Percentiles rank a stretch among this genome's conserved stretches.
phyloP scores from a whole-genome alignment of 2,888 invertebrate genomes.

The Chaetogeoica ovagalla region DNA sequence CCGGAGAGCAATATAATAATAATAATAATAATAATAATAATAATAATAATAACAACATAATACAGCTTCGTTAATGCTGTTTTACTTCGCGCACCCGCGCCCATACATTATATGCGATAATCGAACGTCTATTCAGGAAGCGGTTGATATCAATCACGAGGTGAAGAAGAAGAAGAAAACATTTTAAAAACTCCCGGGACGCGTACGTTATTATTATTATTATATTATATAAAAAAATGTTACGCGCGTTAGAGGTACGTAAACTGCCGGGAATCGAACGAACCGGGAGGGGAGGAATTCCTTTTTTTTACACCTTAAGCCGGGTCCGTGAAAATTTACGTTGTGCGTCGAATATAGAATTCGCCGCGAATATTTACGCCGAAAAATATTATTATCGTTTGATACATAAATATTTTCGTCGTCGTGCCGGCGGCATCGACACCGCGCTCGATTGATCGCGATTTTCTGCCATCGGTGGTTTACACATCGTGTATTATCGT shows the following conservation, averaged over 20 bases:
- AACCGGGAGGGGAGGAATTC: conserved; percentile 31
- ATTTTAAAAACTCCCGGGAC: conserved; percentile 10
- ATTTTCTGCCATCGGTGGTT: too few relatives aligned
- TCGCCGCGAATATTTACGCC: too few relatives aligned
- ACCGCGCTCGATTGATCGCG: too few relatives aligned
- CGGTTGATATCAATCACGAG: conserved; percentile 47
- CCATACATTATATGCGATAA: conserved; percentile 14
- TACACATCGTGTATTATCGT: too few relatives aligned
- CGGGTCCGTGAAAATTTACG: too few relatives aligned
- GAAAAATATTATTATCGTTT: too few relatives aligned
- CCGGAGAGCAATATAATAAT: conserved; percentile 11
- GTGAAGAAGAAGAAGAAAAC: conserved; percentile 1
- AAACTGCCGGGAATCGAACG: conserved; percentile 1
- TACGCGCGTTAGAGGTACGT: neutral
- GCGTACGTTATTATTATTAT: neutral
- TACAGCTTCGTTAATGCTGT: conserved; percentile 43
- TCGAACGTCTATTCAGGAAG: conserved; percentile 51
- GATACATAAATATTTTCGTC: too few relatives aligned
- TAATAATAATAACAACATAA: conserved; percentile 18
- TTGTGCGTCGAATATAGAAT: too few relatives aligned
- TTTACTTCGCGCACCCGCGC: conserved; percentile 48
- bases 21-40: conserved; percentile 15
- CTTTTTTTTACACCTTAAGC: too few relatives aligned
- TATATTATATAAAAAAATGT: too few relatives aligned
- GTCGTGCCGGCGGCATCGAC: too few relatives aligned